Percentiles rank a stretch among this genome's conserved stretches.
Evolutionary conservation across 1,140 invertebrate genomes (phyloP).

Genomic region (Pygmarrhopalites habei): DNA sequence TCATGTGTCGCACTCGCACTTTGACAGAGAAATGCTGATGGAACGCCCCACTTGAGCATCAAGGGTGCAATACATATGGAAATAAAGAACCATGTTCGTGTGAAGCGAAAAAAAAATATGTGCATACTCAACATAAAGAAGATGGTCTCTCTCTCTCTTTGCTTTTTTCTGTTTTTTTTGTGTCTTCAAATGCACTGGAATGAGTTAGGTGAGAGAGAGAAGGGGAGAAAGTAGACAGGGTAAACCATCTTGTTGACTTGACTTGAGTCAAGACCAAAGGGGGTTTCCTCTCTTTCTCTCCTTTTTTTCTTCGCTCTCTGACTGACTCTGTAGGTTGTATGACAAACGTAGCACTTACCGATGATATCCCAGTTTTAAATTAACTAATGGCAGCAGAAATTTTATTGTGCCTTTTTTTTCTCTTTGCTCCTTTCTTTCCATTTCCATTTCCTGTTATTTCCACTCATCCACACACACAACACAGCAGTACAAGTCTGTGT

Average conservation of each 20-base stretch:
- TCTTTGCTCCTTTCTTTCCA: not conserved
- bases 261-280: too few species aligned
- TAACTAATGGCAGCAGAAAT: not conserved
- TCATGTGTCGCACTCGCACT: constrained; percentile 13
- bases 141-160: not conserved
- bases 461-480: too few species aligned
- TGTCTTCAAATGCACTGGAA: too few species aligned
- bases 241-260: too few species aligned
- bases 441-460: too few species aligned
- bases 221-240: too few species aligned
- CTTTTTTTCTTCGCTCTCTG: too few species aligned
- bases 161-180: too few species aligned
- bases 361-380: constrained; percentile 1
- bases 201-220: too few species aligned
- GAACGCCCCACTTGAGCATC: constrained; percentile 10
- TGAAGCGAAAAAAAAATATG: constrained; percentile 11
- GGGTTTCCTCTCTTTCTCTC: too few species aligned
- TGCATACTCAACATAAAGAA: not conserved
- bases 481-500: too few species aligned
- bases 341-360: not conserved
- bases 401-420: constrained; percentile 1
- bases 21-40: constrained; percentile 17
- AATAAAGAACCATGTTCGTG: constrained; percentile 5
- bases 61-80: constrained; percentile 4
- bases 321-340: too few species aligned